Percentiles rank a stretch among this genome's conserved stretches.
Conservation (phyloP, 2,888 invertebrate species). For the Agapostemon virescens region DNA sequence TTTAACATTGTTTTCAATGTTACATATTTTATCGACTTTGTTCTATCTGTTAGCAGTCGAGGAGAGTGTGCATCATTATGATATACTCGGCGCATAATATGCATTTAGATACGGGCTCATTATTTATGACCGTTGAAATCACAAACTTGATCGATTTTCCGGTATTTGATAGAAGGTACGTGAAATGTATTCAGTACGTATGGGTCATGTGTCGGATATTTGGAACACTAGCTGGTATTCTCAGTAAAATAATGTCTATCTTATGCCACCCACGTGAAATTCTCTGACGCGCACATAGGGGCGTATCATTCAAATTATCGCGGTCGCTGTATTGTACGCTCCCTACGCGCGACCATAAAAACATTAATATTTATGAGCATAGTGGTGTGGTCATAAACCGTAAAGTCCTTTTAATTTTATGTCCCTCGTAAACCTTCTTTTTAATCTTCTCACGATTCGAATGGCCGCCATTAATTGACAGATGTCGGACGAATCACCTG, state of each 20-base stretch:
- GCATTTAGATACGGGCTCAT: background rate
- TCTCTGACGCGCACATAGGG: background rate
- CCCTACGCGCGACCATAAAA: slow-evolving; percentile 35
- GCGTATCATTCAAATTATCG: background rate
- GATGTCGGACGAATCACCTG: slow-evolving; percentile 1
- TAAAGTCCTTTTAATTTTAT: slow-evolving; percentile 68
- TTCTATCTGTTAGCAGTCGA: too few relatives aligned
- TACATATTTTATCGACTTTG: too few relatives aligned
- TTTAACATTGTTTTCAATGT: too few relatives aligned
- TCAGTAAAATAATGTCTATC: background rate
- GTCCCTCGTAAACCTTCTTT: slow-evolving; percentile 59
- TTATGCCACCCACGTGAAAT: background rate
- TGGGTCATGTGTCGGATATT: background rate
- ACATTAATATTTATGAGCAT: slow-evolving; percentile 66
- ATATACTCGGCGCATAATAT: background rate
- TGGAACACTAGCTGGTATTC: background rate
- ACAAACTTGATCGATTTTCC: background rate
- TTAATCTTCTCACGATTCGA: slow-evolving; percentile 23
- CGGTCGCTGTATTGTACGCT: background rate
- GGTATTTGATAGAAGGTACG: background rate
- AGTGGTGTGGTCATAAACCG: slow-evolving; percentile 56
- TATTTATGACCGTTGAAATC: background rate
- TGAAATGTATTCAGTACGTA: too few relatives aligned
- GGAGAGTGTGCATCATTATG: too few relatives aligned
- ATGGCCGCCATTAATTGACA: slow-evolving; percentile 17